Evolutionary conservation across 2,888 invertebrate genomes (phyloP), one percentile per base, ranked within the genome.

Genomic region (Cyaniris semiargus): DNA sequence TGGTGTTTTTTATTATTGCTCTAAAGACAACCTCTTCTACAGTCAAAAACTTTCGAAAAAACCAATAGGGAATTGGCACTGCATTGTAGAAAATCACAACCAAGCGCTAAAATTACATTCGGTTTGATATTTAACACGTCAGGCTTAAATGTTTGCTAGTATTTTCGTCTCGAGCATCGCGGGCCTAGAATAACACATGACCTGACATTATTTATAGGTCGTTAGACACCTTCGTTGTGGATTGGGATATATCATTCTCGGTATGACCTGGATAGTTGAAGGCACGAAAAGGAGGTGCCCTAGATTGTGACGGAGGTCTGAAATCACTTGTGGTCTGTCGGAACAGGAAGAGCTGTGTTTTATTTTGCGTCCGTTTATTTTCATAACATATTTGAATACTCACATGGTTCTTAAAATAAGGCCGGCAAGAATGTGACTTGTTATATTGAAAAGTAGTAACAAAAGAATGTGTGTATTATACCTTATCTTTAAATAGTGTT

Each of bases 251-350:
- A 72, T 72, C 72, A 72, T 71, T 71, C 71, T 71, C 74, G 18
- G 48, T 74, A 44, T 53, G 74, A 74, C 74, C 74, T 74, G 38
- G 27, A 53, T 74, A 74, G 38, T 10, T 23, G 72, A 48, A 72
- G 74, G 74, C 74, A 74, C 74, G 74, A 53, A 72, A 74, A 74
- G 72, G 72, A 72, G 74, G 74, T 74, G 74, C 74, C 74, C 74
- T 7, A 74, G 53, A 74, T 74, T 74, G 27, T 66, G 27, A 74
- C 53, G 74, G 71, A 23, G 13, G 74, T 53, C 44, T 53, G 53
- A 74, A 74, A 74, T 74, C 74, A 48, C 44, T 72, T 23, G 44
- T 72, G 72, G 38, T 53, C 74, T 74, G 53, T 18, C 31, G 27
- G 53, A 72, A 23, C 44, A 72, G 23, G 15, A 15, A 72, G n/a